Evolutionary conservation across 1,140 invertebrate species (phyloP), one percentile per base, ranked within the genome.

Genomic region (Spodoptera frugiperda): DNA sequence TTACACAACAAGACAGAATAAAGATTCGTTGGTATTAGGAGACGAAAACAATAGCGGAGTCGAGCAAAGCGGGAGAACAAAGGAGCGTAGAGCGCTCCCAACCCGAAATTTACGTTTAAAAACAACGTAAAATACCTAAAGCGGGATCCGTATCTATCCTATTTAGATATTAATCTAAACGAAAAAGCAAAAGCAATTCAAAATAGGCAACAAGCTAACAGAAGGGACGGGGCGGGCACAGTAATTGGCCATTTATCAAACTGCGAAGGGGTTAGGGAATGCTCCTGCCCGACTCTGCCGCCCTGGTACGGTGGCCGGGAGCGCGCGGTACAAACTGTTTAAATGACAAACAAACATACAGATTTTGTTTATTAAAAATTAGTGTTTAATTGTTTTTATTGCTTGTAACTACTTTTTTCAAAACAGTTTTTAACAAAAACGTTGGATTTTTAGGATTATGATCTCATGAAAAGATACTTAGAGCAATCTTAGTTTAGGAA

Each of bases 191-290:
- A 93, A 91, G 91, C 91, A 91, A 92, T 93, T 91, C 92, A 91
- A 91, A 93, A 93, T 92, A 91, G 91, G 91, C 91, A 92, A 94
- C 90, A 93, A 93, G 91, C 92, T 93, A 91, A 90, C 90, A 92
- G 90, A 91, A 91, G 91, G 91, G 89, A 88, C 87, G 88, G 87
- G 88, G 89, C 88, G 88, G 87, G 84, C 87, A 81, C 87, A 92
- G 92, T 94, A 94, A 94, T 94, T 94, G 93, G 94, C 94, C 93
- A 94, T 94, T 94, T 94, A 94, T 94, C 94, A 94, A 94, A 94
- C 91, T 87, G 91, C 88, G 92, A 94, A 94, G 93, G 93, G 94
- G 92, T 93, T 93, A 93, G 91, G 86, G 84, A 82, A 79, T 78
- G 83, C 90, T 91, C 85, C 87, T 81, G 84, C 82, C 85, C 46